phyloP scores from a whole-genome alignment of 2,113 vertebrate genomes.

The Cheirogaleus medius region DNA sequence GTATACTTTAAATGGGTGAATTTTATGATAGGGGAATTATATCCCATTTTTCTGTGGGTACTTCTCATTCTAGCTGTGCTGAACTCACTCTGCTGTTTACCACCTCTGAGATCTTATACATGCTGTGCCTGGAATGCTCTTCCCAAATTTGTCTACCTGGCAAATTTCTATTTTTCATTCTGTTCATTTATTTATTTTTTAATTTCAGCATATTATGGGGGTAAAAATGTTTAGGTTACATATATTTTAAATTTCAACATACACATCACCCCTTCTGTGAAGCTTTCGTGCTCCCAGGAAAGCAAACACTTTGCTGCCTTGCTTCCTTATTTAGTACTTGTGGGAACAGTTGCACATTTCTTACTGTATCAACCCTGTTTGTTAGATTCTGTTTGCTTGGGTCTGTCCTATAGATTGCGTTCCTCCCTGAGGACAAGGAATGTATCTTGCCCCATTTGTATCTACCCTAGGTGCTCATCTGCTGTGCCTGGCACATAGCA shows the following conservation, averaged over 20 bases:
- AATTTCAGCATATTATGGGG: no score
- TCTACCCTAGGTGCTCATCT: not conserved
- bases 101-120: not conserved
- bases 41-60: conserved; percentile 24
- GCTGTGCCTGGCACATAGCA: not conserved
- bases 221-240: no score
- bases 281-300: not conserved
- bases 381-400: not conserved
- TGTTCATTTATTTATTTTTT: no score
- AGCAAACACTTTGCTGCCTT: not conserved
- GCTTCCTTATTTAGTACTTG: not conserved
- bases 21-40: conserved; percentile 39
- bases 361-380: not conserved
- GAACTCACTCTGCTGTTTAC: not conserved
- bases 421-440: not conserved
- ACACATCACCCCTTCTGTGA: not conserved
- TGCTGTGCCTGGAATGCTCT: not conserved
- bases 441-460: not conserved
- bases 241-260: not conserved
- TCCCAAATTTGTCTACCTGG: not conserved
- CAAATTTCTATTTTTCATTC: not conserved
- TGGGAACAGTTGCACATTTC: not conserved
- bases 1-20: not conserved
- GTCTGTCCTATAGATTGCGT: not conserved
- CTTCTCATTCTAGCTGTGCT: not conserved